phyloP scores from a whole-genome alignment of 2,113 vertebrate species.

The Bubo blakistoni region DNA sequence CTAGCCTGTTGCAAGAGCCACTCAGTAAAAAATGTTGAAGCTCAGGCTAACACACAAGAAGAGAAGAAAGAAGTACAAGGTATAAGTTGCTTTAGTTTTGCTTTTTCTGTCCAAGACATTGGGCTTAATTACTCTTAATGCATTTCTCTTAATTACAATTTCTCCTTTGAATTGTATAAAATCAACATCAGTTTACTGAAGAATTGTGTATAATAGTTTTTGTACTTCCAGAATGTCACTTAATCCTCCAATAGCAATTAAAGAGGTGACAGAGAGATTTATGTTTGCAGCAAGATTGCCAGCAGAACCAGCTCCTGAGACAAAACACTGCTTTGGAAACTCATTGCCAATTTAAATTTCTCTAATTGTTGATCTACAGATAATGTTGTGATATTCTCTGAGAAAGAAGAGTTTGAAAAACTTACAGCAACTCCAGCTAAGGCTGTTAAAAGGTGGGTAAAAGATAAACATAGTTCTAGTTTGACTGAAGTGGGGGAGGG shows the following conservation, averaged over 20 bases:
- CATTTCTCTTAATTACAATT: background rate
- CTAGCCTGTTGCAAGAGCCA: slow-evolving; percentile 91
- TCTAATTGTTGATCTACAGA: slow-evolving; percentile 70
- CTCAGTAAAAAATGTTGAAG: slow-evolving; percentile 87
- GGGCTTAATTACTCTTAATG: background rate
- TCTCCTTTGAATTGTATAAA: background rate
- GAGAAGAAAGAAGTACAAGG: slow-evolving; percentile 94
- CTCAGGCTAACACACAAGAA: slow-evolving; percentile 85
- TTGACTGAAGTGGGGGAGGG: background rate
- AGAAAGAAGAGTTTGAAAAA: slow-evolving; percentile 97
- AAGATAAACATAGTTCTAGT: background rate
- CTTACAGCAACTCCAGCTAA: slow-evolving; percentile 87
- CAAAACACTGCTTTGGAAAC: background rate
- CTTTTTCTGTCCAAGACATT: background rate
- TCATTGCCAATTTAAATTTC: background rate
- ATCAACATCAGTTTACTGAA: background rate
- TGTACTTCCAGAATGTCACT: background rate
- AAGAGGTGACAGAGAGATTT: background rate
- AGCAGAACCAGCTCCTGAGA: background rate
- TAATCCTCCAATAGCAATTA: background rate
- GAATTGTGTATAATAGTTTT: background rate
- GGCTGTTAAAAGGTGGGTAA: slow-evolving; percentile 87
- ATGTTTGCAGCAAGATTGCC: background rate
- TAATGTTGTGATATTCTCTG: slow-evolving; percentile 90
- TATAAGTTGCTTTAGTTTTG: slow-evolving; percentile 49